Base-by-base conservation (phyloP, 1,140 invertebrate genomes). In the Leptinotarsa undecemlineata region DNA sequence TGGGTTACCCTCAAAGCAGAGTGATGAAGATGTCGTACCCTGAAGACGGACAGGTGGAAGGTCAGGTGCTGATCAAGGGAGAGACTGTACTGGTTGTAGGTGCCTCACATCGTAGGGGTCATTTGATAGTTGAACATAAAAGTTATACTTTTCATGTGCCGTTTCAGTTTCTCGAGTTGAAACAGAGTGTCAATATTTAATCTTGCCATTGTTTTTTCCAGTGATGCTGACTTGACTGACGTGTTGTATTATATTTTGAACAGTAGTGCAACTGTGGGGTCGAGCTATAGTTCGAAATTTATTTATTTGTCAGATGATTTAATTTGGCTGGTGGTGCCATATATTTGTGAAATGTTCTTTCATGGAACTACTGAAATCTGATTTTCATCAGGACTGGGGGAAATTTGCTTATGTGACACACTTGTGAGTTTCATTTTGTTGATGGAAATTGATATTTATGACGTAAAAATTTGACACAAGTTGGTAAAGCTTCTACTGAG, bases 1-100 rank as follows among this genome's bases (percentile, higher is more conserved):
- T 97, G 72, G 92, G 94, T 75, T 97, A 97, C 87, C 96, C 96
- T 48, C 96, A 98, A 87, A 94, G 92, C 71, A 90, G 96, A 82
- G 87, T 95, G 26, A 95, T 97, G 94, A 95, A 95, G 85, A 92
- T 93, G 88, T 92, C 94, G 76, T 98, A 93, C 87, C 92, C 93
- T 5, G 90, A 90, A 82, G 86, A 87, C 83, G 84, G 85, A 66
- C 82, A 84, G 71, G 83, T 86, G 80, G 86, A 88, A 74, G 86
- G 89, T 78, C 82, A 80, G 72, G 89, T 90, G 1, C 85, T 95
- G 61, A 85, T 91, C 68, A 95, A 95, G 85, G 94, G 94, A 47
- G 94, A 96, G 81, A 90, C 91, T 6, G 94, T 96, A 13, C 85
- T 94, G 19, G 94, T 96, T 17, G 88, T 95, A 11, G 94, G 94